phyloP scores from a whole-genome alignment of 2,797 vertebrate genomes.

The Florisuga fusca region DNA sequence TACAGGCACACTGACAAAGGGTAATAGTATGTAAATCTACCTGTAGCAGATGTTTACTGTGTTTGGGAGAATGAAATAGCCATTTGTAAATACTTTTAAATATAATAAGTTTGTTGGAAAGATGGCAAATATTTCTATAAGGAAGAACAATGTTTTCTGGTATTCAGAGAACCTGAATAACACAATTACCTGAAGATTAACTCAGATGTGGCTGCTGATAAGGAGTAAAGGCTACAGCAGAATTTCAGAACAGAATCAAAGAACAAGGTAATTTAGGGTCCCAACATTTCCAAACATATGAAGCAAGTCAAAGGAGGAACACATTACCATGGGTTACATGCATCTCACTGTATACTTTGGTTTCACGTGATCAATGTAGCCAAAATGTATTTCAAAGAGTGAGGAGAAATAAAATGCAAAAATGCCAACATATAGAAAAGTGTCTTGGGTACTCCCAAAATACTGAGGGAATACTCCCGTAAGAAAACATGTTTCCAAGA shows the following conservation, averaged over 20 bases:
- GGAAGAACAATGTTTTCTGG: neutral
- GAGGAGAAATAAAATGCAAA: neutral
- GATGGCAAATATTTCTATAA: slow-evolving; percentile 25
- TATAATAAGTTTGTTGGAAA: neutral
- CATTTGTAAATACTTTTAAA: neutral
- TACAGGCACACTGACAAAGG: neutral
- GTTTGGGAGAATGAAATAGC: neutral
- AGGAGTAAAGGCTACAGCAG: neutral
- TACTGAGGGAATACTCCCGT: neutral
- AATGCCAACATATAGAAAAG: neutral
- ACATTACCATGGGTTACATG: neutral
- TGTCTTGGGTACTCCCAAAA: neutral
- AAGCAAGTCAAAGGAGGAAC: neutral
- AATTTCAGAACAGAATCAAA: slow-evolving; percentile 8
- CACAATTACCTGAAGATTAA: neutral
- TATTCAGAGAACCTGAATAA: neutral
- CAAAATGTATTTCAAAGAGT: neutral
- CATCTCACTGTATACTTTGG: neutral
- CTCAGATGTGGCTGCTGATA: slow-evolving; percentile 5
- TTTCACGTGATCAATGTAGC: neutral
- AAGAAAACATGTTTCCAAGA: neutral
- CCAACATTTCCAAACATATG: neutral
- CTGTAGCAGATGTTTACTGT: neutral
- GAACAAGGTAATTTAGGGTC: neutral
- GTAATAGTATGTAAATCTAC: neutral